These are phyloP conservation scores for Bolborhynchus lineola DNA, from an alignment of 2,113 vertebrate species.

Conservation along the genomic window DNA sequence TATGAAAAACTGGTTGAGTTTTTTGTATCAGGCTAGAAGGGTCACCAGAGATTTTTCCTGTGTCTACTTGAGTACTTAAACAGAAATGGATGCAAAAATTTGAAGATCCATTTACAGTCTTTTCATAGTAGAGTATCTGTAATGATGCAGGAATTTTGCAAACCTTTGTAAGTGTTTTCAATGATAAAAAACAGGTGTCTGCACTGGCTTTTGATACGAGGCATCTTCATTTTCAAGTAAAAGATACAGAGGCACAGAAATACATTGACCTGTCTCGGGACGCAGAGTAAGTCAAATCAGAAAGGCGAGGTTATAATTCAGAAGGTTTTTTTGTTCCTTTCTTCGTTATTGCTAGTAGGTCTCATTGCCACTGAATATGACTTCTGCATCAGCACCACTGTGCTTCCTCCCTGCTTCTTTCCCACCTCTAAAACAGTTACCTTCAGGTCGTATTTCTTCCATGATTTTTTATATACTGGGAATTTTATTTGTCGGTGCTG, in stretches of 20 bases:
- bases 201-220: background rate
- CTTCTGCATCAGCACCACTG: background rate
- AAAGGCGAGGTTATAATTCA: background rate
- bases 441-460: background rate
- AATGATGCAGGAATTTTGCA: background rate
- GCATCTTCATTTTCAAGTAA: background rate
- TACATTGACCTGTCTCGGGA: background rate
- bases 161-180: background rate
- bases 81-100: background rate
- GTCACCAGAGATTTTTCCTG: background rate
- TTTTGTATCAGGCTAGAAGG: background rate
- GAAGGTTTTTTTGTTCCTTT: background rate
- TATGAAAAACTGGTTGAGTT: background rate
- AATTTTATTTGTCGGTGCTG: background rate
- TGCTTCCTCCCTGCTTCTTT: background rate
- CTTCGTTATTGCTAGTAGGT: background rate
- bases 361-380: background rate
- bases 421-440: background rate
- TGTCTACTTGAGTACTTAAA: background rate
- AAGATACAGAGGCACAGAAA: background rate
- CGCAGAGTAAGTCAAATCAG: background rate
- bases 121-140: background rate
- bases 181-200: background rate
- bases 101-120: accelerated
- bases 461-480: background rate